phyloP scores from a whole-genome alignment of 2,888 invertebrate species.

The Tetragonula carbonaria region DNA sequence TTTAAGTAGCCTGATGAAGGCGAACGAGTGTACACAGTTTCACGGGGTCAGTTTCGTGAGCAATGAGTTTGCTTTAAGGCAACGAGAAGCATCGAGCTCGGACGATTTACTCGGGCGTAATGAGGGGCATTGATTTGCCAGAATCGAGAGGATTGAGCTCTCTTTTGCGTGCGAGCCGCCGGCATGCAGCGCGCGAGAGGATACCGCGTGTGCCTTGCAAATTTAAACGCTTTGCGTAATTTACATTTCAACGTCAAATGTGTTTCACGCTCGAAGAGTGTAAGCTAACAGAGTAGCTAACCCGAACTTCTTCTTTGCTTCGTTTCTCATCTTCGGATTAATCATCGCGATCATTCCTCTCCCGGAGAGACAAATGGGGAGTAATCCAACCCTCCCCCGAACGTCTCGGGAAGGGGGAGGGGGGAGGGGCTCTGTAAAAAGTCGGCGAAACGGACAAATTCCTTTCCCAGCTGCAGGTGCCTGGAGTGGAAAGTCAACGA shows the following conservation, averaged over 20 bases:
- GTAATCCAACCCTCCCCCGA: background rate
- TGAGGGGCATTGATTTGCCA: background rate
- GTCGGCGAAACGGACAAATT: background rate
- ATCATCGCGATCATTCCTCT: slow-evolving; percentile 17
- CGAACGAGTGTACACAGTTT: background rate
- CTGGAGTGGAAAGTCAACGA: slow-evolving; percentile 12
- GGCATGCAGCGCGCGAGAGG: no score
- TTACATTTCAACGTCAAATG: no score
- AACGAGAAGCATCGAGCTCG: background rate
- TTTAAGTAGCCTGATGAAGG: slow-evolving; percentile 13
- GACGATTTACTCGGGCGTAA: background rate
- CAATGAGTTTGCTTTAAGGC: slow-evolving; percentile 43
- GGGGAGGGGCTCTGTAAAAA: background rate
- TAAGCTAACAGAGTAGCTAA: no score
- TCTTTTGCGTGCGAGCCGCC: no score
- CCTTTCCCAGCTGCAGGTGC: slow-evolving; percentile 20
- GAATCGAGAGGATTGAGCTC: background rate
- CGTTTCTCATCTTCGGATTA: background rate
- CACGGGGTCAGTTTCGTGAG: background rate
- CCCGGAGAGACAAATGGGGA: slow-evolving; percentile 6
- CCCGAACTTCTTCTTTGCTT: no score
- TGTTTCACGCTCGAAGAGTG: no score
- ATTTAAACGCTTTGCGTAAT: no score
- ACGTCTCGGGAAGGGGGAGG: background rate
- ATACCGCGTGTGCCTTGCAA: no score